Base-by-base conservation (phyloP, 1,140 invertebrate species). In the Drosophila watanabei region DNA sequence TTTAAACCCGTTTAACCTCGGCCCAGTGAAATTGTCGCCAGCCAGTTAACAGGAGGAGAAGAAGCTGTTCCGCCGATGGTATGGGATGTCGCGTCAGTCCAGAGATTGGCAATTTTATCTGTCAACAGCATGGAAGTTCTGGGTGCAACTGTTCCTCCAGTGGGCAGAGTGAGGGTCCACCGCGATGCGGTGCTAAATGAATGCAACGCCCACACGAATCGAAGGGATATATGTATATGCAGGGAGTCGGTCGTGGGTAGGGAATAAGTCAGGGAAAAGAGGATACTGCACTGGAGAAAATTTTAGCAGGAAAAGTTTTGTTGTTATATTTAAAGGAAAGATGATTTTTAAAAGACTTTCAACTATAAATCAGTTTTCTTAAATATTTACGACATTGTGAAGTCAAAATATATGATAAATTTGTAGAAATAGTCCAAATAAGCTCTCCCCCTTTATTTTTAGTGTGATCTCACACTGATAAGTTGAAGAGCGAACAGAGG, bases 41-140 rank as follows among this genome's bases (percentile, higher is more conserved):
- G 33, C 32, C 56, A 65, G 41, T 65, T 59, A 48, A 35, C 39
- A 35, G 35, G 20, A 37, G 60, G 20, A 46, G 45, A 7, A 28
- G 46, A 28, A 49, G 48, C 24, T 28, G 46, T 39, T 39, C 49
- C 43, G 64, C 39, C 45, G 64, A 51, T 64, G 59, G 71, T 52
- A 52, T 33, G 39, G 51, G 49, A 69, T 57, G 80, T 71, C 64
- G 60, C 64, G 63, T 66, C 71, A 73, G 63, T 33, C 70, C 57
- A 81, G 66, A 79, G 85, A 90, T 82, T 79, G 86, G 56, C 86
- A 90, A 90, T 82, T 90, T 90, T 90, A 89, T 90, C 86, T 89
- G 86, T 89, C 85, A 90, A 79, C 86, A 82, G 66, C 85, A 82
- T 81, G 72, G 62, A 70, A 83, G 71, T 75, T 57, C 39, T 70